phyloP scores from a whole-genome alignment of 2,888 invertebrate genomes.

The Steinernema scapterisci region DNA sequence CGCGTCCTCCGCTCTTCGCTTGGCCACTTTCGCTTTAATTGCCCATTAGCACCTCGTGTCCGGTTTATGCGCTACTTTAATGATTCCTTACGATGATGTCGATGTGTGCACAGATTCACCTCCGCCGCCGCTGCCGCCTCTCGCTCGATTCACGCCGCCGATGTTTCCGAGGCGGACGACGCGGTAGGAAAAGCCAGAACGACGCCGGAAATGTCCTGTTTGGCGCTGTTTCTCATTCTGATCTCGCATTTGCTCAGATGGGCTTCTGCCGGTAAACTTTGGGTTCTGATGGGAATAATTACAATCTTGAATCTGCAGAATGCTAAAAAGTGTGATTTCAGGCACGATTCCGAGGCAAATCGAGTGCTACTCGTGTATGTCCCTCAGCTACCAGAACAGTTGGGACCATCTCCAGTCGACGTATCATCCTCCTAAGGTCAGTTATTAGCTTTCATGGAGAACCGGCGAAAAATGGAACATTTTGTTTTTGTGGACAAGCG shows the following conservation, averaged over 20 bases:
- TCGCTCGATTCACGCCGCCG: slow-evolving; percentile 10
- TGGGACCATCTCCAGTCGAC: slow-evolving; percentile 60
- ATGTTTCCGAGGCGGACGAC: not conserved
- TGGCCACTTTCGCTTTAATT: slow-evolving; percentile 9
- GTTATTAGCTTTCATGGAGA: slow-evolving; percentile 18
- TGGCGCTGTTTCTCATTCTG: slow-evolving; percentile 24
- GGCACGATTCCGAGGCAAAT: slow-evolving; percentile 55
- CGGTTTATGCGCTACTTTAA: slow-evolving; percentile 12
- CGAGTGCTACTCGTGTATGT: slow-evolving; percentile 66
- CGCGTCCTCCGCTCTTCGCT: not conserved
- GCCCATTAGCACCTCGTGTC: slow-evolving; percentile 32
- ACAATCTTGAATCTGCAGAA: not conserved
- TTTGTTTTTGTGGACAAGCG: too few relatives aligned
- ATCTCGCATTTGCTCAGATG: slow-evolving; percentile 12
- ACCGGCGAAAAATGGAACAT: too few relatives aligned
- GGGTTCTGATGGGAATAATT: not conserved
- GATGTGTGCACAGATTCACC: slow-evolving; percentile 22
- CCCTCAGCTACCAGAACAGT: slow-evolving; percentile 59
- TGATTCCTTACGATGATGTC: slow-evolving; percentile 8
- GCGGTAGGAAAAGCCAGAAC: not conserved
- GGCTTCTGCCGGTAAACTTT: slow-evolving; percentile 19
- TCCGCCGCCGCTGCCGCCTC: not conserved
- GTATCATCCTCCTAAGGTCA: slow-evolving; percentile 61
- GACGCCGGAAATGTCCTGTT: slow-evolving; percentile 1
- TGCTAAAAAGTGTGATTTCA: slow-evolving; percentile 37